Evolutionary conservation across 2,113 vertebrate species (phyloP).

Genomic region (Seriola quinqueradiata): DNA sequence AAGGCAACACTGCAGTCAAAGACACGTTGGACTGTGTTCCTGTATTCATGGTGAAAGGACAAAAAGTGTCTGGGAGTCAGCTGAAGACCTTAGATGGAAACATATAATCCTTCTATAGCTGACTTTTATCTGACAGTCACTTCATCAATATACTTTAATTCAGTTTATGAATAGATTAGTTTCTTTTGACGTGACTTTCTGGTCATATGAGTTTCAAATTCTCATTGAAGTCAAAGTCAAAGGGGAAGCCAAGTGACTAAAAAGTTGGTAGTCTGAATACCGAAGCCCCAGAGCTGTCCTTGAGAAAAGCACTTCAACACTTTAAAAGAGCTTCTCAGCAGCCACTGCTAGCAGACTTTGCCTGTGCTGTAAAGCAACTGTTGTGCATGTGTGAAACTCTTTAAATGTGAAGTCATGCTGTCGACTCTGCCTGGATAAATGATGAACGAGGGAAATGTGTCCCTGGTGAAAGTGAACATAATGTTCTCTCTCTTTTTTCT

Average conservation of each 20-base stretch:
- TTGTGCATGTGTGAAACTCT: conserved; percentile 14
- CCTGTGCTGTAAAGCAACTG: neutral
- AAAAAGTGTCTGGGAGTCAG: too few relatives aligned
- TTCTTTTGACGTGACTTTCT: too few relatives aligned
- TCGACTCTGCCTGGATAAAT: neutral
- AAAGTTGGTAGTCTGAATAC: neutral
- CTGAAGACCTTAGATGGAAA: too few relatives aligned
- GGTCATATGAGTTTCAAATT: too few relatives aligned
- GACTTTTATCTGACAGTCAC: too few relatives aligned
- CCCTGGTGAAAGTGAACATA: conserved; percentile 19
- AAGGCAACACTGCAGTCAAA: too few relatives aligned
- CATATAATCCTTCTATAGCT: too few relatives aligned
- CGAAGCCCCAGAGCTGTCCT: neutral
- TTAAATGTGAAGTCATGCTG: conserved; percentile 23
- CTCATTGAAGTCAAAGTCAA: neutral
- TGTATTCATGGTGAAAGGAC: too few relatives aligned
- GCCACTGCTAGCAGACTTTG: neutral
- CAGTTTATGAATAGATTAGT: too few relatives aligned
- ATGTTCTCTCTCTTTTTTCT: conserved; percentile 13
- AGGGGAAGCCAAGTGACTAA: neutral
- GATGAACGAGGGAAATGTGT: conserved; percentile 12
- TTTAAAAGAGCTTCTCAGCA: neutral
- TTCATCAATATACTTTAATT: neutral
- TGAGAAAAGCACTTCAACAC: neutral
- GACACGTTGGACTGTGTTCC: too few relatives aligned